These are phyloP conservation scores for Crax fasciolata DNA, from an alignment of 2,797 vertebrate species.

Conservation along the genomic window DNA sequence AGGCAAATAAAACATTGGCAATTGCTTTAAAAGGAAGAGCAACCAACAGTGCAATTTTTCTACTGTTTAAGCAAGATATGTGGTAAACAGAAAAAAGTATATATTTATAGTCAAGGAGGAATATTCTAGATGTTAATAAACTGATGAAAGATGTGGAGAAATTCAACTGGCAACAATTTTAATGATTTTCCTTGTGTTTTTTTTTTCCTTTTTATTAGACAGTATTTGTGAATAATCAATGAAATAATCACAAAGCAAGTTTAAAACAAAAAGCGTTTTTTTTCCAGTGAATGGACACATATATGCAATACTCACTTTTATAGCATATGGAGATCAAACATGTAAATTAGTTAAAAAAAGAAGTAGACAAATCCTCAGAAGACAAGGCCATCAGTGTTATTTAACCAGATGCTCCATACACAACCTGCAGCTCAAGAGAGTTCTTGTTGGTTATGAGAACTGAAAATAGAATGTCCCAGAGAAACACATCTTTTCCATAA, in stretches of 20 bases:
- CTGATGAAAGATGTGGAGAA: background rate
- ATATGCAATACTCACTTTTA: background rate
- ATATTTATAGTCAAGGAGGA: background rate
- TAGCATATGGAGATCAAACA: background rate
- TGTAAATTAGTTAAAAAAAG: background rate
- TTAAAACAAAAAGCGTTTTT: background rate
- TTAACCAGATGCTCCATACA: background rate
- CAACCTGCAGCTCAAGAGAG: background rate
- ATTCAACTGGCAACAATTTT: background rate
- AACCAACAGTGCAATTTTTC: background rate
- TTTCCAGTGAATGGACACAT: background rate
- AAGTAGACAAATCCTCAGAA: background rate
- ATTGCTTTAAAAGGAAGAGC: background rate
- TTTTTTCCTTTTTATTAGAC: background rate
- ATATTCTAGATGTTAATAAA: background rate
- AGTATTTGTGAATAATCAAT: background rate
- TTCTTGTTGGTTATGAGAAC: background rate
- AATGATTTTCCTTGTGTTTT: background rate
- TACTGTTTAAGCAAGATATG: background rate
- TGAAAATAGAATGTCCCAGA: background rate
- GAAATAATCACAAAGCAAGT: background rate
- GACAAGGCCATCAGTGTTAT: background rate
- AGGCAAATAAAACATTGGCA: background rate
- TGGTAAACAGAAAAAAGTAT: no score
- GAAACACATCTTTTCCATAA: background rate